Percentiles rank a stretch among this genome's conserved stretches.
Conservation (phyloP, 2,888 invertebrate genomes). For the Agonopterix alstromeriana region DNA sequence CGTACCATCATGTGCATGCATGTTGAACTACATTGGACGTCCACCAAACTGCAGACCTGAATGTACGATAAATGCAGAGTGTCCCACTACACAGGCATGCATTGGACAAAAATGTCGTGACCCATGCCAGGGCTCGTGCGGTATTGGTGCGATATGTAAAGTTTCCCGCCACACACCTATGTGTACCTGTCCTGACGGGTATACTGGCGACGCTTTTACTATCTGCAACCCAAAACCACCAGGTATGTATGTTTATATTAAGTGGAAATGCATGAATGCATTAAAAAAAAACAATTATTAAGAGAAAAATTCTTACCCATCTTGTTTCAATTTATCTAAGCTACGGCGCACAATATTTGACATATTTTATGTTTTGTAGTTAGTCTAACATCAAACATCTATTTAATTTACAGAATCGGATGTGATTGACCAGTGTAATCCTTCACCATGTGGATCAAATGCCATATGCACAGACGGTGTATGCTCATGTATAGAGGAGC, state of each 20-base stretch:
- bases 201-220: constrained; percentile 81
- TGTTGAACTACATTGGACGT: constrained; percentile 76
- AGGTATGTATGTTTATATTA: constrained; percentile 33
- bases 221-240: constrained; percentile 63
- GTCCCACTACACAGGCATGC: constrained; percentile 81
- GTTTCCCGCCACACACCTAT: constrained; percentile 84
- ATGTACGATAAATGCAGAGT: constrained; percentile 83
- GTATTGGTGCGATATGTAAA: constrained; percentile 76
- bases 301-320: background rate
- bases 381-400: background rate
- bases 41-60: constrained; percentile 83
- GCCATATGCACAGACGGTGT: constrained; percentile 74
- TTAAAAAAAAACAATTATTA: background rate
- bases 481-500: constrained; percentile 79
- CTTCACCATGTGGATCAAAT: constrained; percentile 81
- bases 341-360: no score
- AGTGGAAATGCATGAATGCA: background rate
- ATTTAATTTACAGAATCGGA: constrained; percentile 5
- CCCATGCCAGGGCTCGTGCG: constrained; percentile 84
- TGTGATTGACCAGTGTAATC: constrained; percentile 68
- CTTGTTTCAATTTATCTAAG: background rate
- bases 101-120: constrained; percentile 83
- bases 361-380: background rate
- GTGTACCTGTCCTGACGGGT: constrained; percentile 83
- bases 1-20: constrained; percentile 80